Base-by-base conservation (phyloP, 2,888 invertebrate species). In the Rhagophthalmus giganteus region DNA sequence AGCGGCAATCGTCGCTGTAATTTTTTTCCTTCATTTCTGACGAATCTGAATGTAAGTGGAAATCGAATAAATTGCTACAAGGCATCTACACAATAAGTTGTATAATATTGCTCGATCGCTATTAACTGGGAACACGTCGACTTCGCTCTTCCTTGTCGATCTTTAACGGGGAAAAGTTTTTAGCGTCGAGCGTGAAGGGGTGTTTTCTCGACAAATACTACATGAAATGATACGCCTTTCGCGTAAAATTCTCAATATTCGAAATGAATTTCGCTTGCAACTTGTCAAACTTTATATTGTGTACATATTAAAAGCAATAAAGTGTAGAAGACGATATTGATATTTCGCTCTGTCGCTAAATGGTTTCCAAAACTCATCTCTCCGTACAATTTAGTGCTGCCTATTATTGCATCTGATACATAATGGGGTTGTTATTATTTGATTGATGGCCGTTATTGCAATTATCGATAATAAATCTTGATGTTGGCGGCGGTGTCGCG, bases 241-340 rank as follows among this genome's bases (percentile, higher is more conserved):
- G 66, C 64, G 67, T 64, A 65, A 68, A 67, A 67, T 66, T 67
- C 65, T 69, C 68, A 68, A 69, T 68, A 69, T 68, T 67, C 63
- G 64, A 63, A 67, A 68, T 66, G 68, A 69, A 67, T 69, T 66
- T 61, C 63, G 59, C 60, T 50, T 67, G 67, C 66, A 68, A 68
- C 68, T 69, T 69, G 69, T 69, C 69, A 69, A 69, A 69, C 68
- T 69, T 69, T 68, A 69, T 69, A 68, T 69, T 69, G 69, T 69
- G 68, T 68, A 69, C 68, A 69, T 69, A 69, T 69, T 68, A 69
- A 67, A 69, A 68, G 68, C 68, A 69, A 69, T 69, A 69, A 68
- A 69, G 65, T 69, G 66, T 60, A 60, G 66, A 66, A 51, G 38
- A 40, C 46, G 54, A 49, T 55, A 50, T 49, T 50, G 54, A 55